Evolutionary conservation across 2,888 invertebrate genomes (phyloP).

Genomic region (Itoplectis maculator): DNA sequence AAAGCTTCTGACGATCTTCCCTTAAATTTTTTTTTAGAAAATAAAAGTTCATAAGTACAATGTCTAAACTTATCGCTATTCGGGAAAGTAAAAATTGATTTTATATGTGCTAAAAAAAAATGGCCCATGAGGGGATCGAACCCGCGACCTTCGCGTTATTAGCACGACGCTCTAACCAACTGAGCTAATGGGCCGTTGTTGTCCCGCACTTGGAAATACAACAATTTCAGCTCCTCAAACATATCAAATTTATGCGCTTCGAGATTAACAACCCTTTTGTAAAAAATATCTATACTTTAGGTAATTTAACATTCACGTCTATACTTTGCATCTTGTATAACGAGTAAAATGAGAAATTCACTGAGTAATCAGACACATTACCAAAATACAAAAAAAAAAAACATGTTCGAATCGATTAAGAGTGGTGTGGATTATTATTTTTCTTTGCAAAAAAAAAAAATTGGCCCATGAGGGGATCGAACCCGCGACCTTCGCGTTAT

Average conservation of each 20-base stretch:
- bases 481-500: slow-evolving; percentile 82
- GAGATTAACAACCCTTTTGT: neutral
- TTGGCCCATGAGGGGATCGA: slow-evolving; percentile 80
- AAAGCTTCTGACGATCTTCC: too few relatives aligned
- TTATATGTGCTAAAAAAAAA: slow-evolving; percentile 53
- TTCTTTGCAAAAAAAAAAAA: slow-evolving; percentile 56
- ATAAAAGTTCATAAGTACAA: neutral
- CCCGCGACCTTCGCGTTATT: slow-evolving; percentile 82
- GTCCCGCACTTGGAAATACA: neutral
- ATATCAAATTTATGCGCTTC: neutral
- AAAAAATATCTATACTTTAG: neutral
- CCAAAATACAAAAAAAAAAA: slow-evolving; percentile 39
- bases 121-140: slow-evolving; percentile 81
- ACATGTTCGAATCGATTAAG: slow-evolving; percentile 55
- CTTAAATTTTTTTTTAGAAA: neutral
- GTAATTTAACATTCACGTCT: neutral
- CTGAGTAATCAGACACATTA: neutral
- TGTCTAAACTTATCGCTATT: neutral
- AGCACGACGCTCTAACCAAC: slow-evolving; percentile 82
- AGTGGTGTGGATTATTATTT: too few relatives aligned
- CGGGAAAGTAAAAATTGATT: slow-evolving; percentile 45
- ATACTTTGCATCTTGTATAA: neutral
- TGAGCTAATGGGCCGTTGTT: slow-evolving; percentile 78
- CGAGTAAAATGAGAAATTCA: neutral
- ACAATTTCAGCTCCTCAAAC: neutral